Conservation (phyloP, 1,140 invertebrate genomes). For the Drosophila sproati region DNA sequence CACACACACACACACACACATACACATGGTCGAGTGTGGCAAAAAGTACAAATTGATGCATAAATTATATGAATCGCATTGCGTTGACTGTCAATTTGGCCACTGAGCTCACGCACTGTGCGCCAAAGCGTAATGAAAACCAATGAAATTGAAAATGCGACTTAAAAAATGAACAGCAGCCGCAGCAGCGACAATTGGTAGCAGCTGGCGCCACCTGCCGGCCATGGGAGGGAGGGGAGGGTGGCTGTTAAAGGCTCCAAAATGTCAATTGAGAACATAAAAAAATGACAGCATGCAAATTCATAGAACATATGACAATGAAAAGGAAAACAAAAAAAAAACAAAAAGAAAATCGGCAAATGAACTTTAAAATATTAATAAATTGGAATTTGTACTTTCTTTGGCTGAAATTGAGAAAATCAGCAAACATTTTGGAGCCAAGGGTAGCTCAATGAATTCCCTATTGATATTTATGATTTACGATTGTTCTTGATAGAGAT, state of each 20-base stretch:
- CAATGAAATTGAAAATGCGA: slow-evolving; percentile 42
- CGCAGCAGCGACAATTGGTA: slow-evolving; percentile 1
- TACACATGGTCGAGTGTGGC: not conserved
- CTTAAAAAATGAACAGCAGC: slow-evolving; percentile 26
- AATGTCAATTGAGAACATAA: slow-evolving; percentile 40
- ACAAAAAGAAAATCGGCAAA: not conserved
- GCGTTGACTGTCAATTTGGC: slow-evolving; percentile 74
- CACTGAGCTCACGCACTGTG: slow-evolving; percentile 60
- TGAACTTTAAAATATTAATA: slow-evolving; percentile 1
- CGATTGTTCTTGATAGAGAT: no score
- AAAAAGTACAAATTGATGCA: slow-evolving; percentile 67
- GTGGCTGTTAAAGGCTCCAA: not conserved
- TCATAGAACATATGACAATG: not conserved
- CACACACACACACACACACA: slow-evolving; percentile 3
- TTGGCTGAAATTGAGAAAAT: no score
- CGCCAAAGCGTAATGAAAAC: slow-evolving; percentile 64
- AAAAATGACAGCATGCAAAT: slow-evolving; percentile 1
- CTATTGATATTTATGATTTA: no score
- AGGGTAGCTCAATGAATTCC: no score
- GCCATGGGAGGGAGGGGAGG: not conserved
- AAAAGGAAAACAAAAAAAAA: not conserved
- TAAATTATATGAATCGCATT: slow-evolving; percentile 75
- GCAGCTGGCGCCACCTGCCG: slow-evolving; percentile 33
- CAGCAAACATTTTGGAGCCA: no score
- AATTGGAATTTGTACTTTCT: not conserved